Conservation (phyloP, 2,113 vertebrate genomes). For the Neotragus moschatus region DNA sequence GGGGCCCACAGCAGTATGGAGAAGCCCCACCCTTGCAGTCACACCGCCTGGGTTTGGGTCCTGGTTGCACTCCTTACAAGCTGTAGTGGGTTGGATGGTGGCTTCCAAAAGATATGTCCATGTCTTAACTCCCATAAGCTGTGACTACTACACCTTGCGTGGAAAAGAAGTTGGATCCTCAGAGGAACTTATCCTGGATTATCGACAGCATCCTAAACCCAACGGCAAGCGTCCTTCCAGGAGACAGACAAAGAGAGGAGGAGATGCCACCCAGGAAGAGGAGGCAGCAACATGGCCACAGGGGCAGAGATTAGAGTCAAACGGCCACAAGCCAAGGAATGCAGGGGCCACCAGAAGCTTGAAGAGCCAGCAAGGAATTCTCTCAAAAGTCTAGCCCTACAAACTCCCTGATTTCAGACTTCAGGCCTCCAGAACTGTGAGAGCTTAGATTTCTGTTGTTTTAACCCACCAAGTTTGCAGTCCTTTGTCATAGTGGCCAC, state of each 20-base stretch:
- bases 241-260: neutral
- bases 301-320: neutral
- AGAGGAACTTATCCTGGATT: neutral
- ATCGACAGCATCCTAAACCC: neutral
- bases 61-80: neutral
- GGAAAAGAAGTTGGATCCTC: neutral
- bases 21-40: neutral
- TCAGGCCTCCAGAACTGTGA: neutral
- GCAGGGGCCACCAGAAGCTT: neutral
- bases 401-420: neutral
- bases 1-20: neutral
- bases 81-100: neutral
- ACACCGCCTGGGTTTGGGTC: neutral
- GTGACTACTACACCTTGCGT: neutral
- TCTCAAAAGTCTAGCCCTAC: neutral
- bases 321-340: neutral
- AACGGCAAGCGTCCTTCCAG: neutral
- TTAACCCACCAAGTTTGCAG: neutral
- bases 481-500: neutral
- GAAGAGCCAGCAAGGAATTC: neutral
- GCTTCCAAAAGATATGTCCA: neutral
- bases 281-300: neutral
- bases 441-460: neutral
- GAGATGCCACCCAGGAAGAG: neutral
- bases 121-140: neutral